These are phyloP conservation scores for Oscheius sp. DNA, from an alignment of 2,888 invertebrate genomes.

Conservation along the genomic window DNA sequence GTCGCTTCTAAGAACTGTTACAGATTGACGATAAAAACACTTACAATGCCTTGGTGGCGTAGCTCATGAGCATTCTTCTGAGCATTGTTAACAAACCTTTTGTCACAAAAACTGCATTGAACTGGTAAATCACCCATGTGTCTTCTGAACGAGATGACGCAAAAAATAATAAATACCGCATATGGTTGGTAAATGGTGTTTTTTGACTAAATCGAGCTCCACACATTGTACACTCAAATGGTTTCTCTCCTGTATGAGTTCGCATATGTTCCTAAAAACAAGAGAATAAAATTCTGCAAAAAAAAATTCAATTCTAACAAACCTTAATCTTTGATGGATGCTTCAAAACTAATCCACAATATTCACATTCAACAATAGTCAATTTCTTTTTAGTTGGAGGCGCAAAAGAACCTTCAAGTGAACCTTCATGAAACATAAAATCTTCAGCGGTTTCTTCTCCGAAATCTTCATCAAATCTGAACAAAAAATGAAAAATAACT, in stretches of 20 bases:
- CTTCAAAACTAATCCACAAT: slow-evolving; percentile 52
- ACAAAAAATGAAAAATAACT: not conserved
- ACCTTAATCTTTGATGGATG: slow-evolving; percentile 58
- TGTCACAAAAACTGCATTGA: slow-evolving; percentile 51
- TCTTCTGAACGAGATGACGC: slow-evolving; percentile 3
- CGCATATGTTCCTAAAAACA: slow-evolving; percentile 57
- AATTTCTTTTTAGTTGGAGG: not conserved
- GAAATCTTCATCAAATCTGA: not conserved
- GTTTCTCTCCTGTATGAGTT: slow-evolving; percentile 63
- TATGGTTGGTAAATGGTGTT: slow-evolving; percentile 51
- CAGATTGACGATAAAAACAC: not conserved
- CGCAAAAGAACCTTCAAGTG: not conserved
- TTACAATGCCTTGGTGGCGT: slow-evolving; percentile 48
- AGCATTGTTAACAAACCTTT: slow-evolving; percentile 53
- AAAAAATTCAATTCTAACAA: not conserved
- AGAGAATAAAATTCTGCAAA: not conserved
- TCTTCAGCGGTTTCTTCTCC: not conserved
- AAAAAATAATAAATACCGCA: slow-evolving; percentile 23
- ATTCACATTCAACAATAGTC: slow-evolving; percentile 48
- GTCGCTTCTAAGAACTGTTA: slow-evolving; percentile 38
- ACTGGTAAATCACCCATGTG: slow-evolving; percentile 56
- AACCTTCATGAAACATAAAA: not conserved
- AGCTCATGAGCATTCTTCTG: slow-evolving; percentile 58
- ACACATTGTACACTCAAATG: slow-evolving; percentile 57
- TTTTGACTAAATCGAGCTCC: slow-evolving; percentile 52